phyloP scores from a whole-genome alignment of 2,113 vertebrate genomes.

The Serilophus lunatus region DNA sequence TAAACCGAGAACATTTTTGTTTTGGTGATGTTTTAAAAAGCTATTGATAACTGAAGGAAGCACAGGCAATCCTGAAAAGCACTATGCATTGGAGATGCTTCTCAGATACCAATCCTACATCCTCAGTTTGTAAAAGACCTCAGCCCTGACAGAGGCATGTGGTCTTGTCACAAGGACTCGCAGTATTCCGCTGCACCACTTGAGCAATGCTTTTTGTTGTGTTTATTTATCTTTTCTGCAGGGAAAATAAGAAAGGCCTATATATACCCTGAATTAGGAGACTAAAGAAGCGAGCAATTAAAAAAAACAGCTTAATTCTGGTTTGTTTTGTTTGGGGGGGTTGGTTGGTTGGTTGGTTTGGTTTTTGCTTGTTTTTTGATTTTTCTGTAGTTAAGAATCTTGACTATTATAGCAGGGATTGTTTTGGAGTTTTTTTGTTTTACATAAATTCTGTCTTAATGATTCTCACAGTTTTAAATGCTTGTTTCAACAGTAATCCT shows the following conservation, averaged over 20 bases:
- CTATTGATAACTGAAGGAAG: neutral
- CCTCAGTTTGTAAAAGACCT: neutral
- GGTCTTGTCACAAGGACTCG: neutral
- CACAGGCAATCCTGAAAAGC: neutral
- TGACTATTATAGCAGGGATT: neutral
- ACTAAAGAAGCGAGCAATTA: neutral
- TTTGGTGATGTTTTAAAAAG: neutral
- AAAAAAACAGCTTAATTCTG: neutral
- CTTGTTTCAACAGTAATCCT: neutral
- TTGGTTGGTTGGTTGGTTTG: too few relatives aligned
- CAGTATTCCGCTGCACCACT: neutral
- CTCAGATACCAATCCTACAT: neutral
- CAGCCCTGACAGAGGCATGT: neutral
- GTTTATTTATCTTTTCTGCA: neutral
- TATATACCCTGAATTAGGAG: neutral
- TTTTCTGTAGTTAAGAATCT: neutral
- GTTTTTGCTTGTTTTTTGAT: too few relatives aligned
- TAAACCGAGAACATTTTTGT: neutral
- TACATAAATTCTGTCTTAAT: neutral
- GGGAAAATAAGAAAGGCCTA: neutral
- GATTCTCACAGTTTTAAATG: neutral
- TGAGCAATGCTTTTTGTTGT: neutral
- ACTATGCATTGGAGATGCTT: neutral
- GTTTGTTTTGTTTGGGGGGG: neutral
- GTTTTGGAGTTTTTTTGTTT: neutral